Evolutionary conservation across 2,113 vertebrate species (phyloP), one percentile per base, ranked within the genome.

Genomic region (Pomatorhinus ruficollis): DNA sequence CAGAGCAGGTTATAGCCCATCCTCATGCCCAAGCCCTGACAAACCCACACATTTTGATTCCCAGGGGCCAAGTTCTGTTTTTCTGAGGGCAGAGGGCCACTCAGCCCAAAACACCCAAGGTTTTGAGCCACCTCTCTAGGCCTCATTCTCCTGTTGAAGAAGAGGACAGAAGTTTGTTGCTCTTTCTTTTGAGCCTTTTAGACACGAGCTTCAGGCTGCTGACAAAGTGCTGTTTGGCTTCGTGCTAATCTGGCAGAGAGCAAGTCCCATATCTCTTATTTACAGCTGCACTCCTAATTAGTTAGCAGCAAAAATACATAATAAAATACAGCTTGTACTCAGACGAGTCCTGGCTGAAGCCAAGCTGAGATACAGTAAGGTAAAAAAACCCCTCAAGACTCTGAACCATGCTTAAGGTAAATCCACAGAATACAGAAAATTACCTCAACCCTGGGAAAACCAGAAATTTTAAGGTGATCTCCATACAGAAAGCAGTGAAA

Each of bases 391-490:
- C 50, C 53, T 79, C 82, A 76, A 61, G 63, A 75, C 57, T 93
- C 77, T 54, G 54, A 93, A 79, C 60, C 54, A 28, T 3, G n/a
- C 80, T 83, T 71, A 93, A 78, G 61, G 81, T 91, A 91, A 93
- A 89, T 87, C 69, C 90, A 89, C 65, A 89, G 61, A 87, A 87
- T 37, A 84, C 13, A 93, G 81, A 94, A 95, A 66, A 92, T 93
- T 90, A 59, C 24, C 50, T 90, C 42, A 60, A 12, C 52, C 76
- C 83, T 78, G 90, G 72, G 88, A 90, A 97, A 97, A 92, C 25
- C 33, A 81, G 60, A 83, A 59, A 59, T 74, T 42, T 92, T 61
- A 78, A 92, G 68, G 54, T 89, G 27, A 81, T 93, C 39, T 94
- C 33, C 31, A 19, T 42, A 54, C 59, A 90, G 59, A 90, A 86